phyloP scores from a whole-genome alignment of 2,888 invertebrate genomes.

The Andricus curvator region DNA sequence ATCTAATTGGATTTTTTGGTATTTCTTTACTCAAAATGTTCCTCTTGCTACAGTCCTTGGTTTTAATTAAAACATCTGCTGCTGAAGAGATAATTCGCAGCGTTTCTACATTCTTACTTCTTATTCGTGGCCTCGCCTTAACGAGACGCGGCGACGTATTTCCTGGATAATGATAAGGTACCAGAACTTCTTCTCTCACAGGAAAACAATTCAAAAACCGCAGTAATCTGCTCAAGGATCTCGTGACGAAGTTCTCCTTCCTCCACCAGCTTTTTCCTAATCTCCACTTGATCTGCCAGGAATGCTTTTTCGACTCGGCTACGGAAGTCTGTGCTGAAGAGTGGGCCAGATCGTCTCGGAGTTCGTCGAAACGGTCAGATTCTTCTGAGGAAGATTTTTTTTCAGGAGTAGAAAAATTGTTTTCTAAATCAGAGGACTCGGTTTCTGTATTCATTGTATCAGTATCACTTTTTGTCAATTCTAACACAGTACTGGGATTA shows the following conservation, averaged over 20 bases:
- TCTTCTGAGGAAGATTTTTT: neutral
- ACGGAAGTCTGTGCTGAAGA: neutral
- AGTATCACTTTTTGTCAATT: neutral
- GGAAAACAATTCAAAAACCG: conserved; percentile 44
- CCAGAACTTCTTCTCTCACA: conserved; percentile 15
- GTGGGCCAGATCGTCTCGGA: too few species aligned
- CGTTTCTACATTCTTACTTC: conserved; percentile 56
- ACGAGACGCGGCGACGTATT: conserved; percentile 49
- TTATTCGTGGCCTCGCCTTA: conserved; percentile 38
- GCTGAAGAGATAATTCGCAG: neutral
- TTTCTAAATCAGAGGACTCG: neutral
- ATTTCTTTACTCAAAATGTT: too few species aligned
- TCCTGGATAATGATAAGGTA: conserved; percentile 53
- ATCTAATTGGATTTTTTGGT: neutral
- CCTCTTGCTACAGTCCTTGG: too few species aligned
- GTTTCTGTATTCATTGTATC: neutral
- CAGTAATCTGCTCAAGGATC: conserved; percentile 38
- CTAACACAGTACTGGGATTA: too few species aligned
- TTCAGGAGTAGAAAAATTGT: neutral
- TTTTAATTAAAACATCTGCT: neutral
- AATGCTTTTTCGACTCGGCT: neutral
- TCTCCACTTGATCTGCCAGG: neutral
- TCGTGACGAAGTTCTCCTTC: neutral
- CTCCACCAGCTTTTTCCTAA: neutral
- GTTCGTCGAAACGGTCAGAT: neutral